phyloP scores from a whole-genome alignment of 2,888 invertebrate genomes.

The Dryadula phaetusa region DNA sequence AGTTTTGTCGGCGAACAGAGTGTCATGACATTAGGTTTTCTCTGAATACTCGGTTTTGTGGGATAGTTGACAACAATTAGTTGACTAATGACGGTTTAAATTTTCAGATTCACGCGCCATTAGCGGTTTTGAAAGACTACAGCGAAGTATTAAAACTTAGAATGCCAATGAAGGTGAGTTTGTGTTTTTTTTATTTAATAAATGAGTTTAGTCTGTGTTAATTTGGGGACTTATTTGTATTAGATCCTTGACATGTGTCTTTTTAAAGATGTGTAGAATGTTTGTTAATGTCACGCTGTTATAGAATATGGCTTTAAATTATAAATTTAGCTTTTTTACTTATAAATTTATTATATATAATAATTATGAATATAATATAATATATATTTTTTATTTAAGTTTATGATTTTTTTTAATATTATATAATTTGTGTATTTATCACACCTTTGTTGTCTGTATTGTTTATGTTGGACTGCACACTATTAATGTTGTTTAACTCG shows the following conservation, averaged over 20 bases:
- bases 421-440: conserved; percentile 6
- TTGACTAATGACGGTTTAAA: conserved; percentile 32
- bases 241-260: conserved; percentile 9
- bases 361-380: no score
- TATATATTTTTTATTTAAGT: background rate
- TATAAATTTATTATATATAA: conserved; percentile 9
- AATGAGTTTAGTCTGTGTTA: conserved; percentile 5
- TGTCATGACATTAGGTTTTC: background rate
- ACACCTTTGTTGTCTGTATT: background rate
- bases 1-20: no score
- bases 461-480: conserved; percentile 4
- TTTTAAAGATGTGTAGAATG: conserved; percentile 20
- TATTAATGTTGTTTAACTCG: background rate
- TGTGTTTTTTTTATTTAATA: background rate
- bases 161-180: conserved; percentile 93
- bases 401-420: background rate
- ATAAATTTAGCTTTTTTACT: conserved; percentile 9
- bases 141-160: conserved; percentile 95
- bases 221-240: conserved; percentile 14
- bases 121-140: conserved; percentile 92
- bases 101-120: conserved; percentile 92
- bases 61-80: no score
- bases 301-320: conserved; percentile 3
- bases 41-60: no score
- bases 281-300: conserved; percentile 7